Evolutionary conservation across 2,797 vertebrate genomes (phyloP).

Genomic region (Pangasius macronema): DNA sequence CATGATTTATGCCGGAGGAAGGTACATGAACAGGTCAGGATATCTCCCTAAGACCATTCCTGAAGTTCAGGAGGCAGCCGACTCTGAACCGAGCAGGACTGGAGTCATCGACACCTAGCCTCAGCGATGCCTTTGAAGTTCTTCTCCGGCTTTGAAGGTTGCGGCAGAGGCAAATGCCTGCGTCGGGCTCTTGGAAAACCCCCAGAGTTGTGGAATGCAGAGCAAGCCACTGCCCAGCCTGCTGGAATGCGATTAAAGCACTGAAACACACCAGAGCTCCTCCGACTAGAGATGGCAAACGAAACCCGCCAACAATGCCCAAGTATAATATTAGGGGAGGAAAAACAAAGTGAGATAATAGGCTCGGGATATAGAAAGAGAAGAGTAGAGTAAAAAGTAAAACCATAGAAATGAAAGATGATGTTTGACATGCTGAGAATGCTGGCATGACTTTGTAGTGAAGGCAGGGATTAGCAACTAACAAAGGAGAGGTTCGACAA

Average conservation of each 20-base stretch:
- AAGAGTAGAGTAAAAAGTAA: not conserved
- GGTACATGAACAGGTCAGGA: constrained; percentile 43
- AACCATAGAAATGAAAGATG: not conserved
- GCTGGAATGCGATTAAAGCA: constrained; percentile 78
- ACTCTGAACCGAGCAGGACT: constrained; percentile 73
- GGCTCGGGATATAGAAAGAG: not conserved
- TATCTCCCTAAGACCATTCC: constrained; percentile 36
- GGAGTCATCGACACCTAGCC: constrained; percentile 78
- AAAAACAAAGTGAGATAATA: constrained; percentile 8
- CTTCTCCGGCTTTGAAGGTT: constrained; percentile 71
- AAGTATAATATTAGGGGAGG: not conserved
- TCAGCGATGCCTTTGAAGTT: constrained; percentile 76
- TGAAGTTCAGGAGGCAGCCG: constrained; percentile 61
- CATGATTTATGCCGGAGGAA: constrained; percentile 49
- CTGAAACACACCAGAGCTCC: constrained; percentile 47
- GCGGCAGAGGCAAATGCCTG: constrained; percentile 66
- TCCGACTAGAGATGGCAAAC: constrained; percentile 33
- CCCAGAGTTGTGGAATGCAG: constrained; percentile 78
- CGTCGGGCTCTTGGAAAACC: constrained; percentile 66
- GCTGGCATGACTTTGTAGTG: not conserved
- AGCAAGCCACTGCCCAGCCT: constrained; percentile 70
- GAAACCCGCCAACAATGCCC: not conserved
- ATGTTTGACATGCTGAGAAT: not conserved
- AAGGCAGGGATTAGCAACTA: not conserved
- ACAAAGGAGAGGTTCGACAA: not conserved